Evolutionary conservation across 2,888 invertebrate species (phyloP), one percentile per base, ranked within the genome.

Genomic region (Noctuana brunneofusca): DNA sequence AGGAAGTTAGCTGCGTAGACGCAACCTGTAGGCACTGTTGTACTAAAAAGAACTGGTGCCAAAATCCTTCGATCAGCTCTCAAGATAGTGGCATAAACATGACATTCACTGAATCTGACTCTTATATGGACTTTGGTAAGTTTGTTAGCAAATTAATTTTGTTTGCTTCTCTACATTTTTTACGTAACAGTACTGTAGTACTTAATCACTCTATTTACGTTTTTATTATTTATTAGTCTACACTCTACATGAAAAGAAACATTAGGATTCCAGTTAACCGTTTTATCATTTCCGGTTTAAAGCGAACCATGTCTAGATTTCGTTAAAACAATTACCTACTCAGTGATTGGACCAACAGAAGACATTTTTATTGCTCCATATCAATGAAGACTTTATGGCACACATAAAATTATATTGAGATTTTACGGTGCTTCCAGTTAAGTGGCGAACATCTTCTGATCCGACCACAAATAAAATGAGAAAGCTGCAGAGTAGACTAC

Each of bases 11-110:
- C 46, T 92, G 92, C 68, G 81, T 79, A 30, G 92, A 92, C 53
- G 84, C 79, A 27, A 83, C 88, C 38, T 86, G 85, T 73, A 84
- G 88, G 86, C 92, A 89, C 68, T 89, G 81, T 75, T 80, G 81
- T 73, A 87, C 88, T 66, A 92, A 94, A 65, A 92, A 94, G 71
- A 90, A 92, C 24, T 93, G 94, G 81, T 94, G 94, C 65, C 93
- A 94, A 71, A 94, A 95, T 56, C 94, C 94, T 64, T 94, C 95
- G 59, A 93, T 95, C 57, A 95, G 95, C 73, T 95, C 95, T 4
- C 95, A 95, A 79, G 96, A 96, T 77, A 96, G 95, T 71, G 96
- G 96, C 0, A 96, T 96, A 63, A 96, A 96, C 76, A 87, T 96
- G 83, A 93, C 94, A 11, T 95, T 95, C 80, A 93, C 94, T 54